phyloP scores from a whole-genome alignment of 2,797 vertebrate genomes.

The Phalloptychus januarius region DNA sequence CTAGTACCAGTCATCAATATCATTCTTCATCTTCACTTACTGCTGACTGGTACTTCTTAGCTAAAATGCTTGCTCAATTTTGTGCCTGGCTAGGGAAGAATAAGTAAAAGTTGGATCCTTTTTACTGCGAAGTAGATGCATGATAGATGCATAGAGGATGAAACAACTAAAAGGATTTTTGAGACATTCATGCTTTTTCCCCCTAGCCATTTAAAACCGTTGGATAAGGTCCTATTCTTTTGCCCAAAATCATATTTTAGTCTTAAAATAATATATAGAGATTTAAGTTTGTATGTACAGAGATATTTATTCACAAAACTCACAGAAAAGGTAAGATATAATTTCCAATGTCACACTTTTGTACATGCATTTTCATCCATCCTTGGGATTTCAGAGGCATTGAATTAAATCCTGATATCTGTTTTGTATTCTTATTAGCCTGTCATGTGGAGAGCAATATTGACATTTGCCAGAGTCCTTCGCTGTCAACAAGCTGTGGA shows the following conservation, averaged over 20 bases:
- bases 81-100: slow-evolving; percentile 33
- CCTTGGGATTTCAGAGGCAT: slow-evolving; percentile 28
- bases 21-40: slow-evolving; percentile 29
- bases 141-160: slow-evolving; percentile 44
- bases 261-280: slow-evolving; percentile 11
- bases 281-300: not conserved
- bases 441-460: slow-evolving; percentile 37
- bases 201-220: slow-evolving; percentile 19
- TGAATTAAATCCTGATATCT: slow-evolving; percentile 35
- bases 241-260: slow-evolving; percentile 28
- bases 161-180: slow-evolving; percentile 55
- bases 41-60: slow-evolving; percentile 38
- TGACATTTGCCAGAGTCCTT: slow-evolving; percentile 44
- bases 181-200: slow-evolving; percentile 31
- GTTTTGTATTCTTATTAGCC: slow-evolving; percentile 51
- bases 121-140: slow-evolving; percentile 44
- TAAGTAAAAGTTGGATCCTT: slow-evolving; percentile 23
- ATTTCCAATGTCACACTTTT: slow-evolving; percentile 4
- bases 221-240: slow-evolving; percentile 29
- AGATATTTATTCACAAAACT: slow-evolving; percentile 3
- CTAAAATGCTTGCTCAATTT: slow-evolving; percentile 38
- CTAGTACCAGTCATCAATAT: slow-evolving; percentile 10
- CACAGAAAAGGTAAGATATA: slow-evolving; percentile 10
- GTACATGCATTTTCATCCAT: slow-evolving; percentile 24
- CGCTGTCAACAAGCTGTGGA: slow-evolving; percentile 36